Percentiles rank a stretch among this genome's conserved stretches.
Evolutionary conservation across 2,113 vertebrate species (phyloP).

Genomic region (Chaenogobius annularis): DNA sequence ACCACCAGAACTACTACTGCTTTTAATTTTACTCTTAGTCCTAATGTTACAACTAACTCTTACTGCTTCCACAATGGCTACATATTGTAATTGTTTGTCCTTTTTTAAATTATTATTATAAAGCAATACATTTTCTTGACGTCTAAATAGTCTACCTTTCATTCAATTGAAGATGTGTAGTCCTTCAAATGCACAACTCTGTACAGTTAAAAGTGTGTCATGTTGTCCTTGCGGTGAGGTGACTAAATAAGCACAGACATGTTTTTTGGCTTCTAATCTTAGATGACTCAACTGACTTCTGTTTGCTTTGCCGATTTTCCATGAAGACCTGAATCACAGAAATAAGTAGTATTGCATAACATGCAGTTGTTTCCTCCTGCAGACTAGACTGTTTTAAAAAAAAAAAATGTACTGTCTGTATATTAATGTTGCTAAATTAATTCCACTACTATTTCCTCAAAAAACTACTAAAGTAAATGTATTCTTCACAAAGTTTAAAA

Average conservation of each 20-base stretch:
- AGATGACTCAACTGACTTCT: conserved; percentile 16
- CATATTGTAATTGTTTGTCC: too few relatives aligned
- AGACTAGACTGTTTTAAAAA: conserved; percentile 1
- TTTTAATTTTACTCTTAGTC: background rate
- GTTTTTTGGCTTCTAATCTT: conserved; percentile 52
- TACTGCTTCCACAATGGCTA: background rate
- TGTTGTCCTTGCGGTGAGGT: conserved; percentile 13
- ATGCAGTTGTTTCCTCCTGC: conserved; percentile 6
- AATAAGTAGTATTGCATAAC: conserved; percentile 10
- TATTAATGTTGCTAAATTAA: too few relatives aligned
- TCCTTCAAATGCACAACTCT: conserved; percentile 4
- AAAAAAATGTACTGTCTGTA: too few relatives aligned
- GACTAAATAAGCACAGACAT: conserved; percentile 51
- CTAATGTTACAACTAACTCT: too few relatives aligned
- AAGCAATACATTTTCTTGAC: too few relatives aligned
- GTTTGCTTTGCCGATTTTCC: conserved; percentile 40
- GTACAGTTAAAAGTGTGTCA: conserved; percentile 13
- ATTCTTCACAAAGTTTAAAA: too few relatives aligned
- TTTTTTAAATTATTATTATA: too few relatives aligned
- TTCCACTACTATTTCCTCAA: too few relatives aligned
- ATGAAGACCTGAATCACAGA: conserved; percentile 18
- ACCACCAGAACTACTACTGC: background rate
- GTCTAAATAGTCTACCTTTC: too few relatives aligned
- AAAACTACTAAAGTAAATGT: too few relatives aligned
- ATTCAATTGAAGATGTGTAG: background rate